Percentiles rank a stretch among this genome's conserved stretches.
Evolutionary conservation across 2,888 invertebrate genomes (phyloP).

Genomic region (Asteroscopus sphinx): DNA sequence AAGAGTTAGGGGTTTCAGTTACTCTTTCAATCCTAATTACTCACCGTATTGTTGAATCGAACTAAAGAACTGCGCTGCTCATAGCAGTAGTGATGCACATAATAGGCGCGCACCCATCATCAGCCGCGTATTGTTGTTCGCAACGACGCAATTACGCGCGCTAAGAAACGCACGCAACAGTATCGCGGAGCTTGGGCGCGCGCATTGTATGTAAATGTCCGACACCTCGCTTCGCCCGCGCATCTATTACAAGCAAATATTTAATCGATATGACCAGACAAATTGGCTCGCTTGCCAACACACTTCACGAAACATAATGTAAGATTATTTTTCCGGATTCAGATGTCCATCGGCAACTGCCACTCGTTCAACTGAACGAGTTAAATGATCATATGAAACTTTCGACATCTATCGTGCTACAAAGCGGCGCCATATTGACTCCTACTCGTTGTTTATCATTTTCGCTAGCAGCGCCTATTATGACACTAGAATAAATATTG

Average conservation of each 20-base stretch:
- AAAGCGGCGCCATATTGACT: slow-evolving; percentile 16
- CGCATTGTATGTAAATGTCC: slow-evolving; percentile 74
- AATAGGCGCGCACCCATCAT: slow-evolving; percentile 17
- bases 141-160: slow-evolving; percentile 49
- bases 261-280: slow-evolving; percentile 22
- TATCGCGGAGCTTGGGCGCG: slow-evolving; percentile 46
- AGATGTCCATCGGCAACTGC: too few relatives aligned
- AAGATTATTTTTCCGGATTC: neutral
- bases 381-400: too few relatives aligned
- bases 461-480: slow-evolving; percentile 50
- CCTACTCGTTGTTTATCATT: slow-evolving; percentile 32
- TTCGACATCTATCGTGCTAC: neutral
- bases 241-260: slow-evolving; percentile 32
- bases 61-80: neutral
- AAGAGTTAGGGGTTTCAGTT: neutral
- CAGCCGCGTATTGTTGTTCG: slow-evolving; percentile 12
- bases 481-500: slow-evolving; percentile 62
- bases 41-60: neutral
- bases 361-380: too few relatives aligned
- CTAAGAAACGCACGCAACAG: slow-evolving; percentile 52
- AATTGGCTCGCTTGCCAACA: slow-evolving; percentile 14
- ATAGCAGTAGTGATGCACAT: neutral
- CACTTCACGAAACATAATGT: slow-evolving; percentile 4
- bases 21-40: neutral
- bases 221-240: slow-evolving; percentile 43